Evolutionary conservation across 2,797 vertebrate genomes (phyloP).

Genomic region (Falco naumanni): DNA sequence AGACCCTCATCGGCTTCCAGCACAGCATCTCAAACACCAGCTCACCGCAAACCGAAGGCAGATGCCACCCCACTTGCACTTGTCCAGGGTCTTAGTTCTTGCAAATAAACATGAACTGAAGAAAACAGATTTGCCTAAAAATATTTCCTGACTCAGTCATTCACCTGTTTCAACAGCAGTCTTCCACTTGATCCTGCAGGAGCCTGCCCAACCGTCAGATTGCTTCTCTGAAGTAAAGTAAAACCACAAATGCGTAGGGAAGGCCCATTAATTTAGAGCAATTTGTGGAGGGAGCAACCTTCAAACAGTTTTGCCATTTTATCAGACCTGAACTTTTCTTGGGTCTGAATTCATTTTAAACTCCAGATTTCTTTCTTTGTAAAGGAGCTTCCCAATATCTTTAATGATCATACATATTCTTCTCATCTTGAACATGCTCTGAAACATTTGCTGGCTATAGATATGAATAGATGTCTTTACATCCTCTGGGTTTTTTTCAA

Average conservation of each 20-base stretch:
- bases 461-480: background rate
- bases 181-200: background rate
- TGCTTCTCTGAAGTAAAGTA: background rate
- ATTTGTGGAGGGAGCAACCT: background rate
- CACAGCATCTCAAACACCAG: background rate
- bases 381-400: background rate
- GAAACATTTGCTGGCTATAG: background rate
- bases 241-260: background rate
- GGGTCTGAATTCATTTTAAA: background rate
- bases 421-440: background rate
- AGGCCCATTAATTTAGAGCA: background rate
- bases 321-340: background rate
- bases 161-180: background rate
- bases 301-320: background rate
- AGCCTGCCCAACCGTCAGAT: background rate
- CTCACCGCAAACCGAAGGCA: background rate
- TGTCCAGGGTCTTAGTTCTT: background rate
- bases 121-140: background rate
- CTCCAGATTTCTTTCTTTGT: background rate
- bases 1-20: background rate
- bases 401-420: background rate
- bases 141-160: background rate
- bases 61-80: accelerated
- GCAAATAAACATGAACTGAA: background rate
- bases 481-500: background rate